phyloP scores from a whole-genome alignment of 2,888 invertebrate genomes.

The Tenthredo amoena region DNA sequence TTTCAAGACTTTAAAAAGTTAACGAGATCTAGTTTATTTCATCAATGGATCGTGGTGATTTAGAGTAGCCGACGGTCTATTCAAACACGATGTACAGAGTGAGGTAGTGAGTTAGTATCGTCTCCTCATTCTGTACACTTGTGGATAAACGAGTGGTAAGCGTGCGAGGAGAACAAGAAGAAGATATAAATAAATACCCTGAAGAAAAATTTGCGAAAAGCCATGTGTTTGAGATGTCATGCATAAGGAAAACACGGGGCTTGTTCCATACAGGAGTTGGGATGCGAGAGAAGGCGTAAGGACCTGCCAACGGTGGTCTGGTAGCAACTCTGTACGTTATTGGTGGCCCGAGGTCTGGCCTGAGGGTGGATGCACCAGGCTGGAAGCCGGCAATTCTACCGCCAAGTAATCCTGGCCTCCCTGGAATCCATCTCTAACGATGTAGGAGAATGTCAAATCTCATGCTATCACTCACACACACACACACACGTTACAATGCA shows the following conservation, averaged over 20 bases:
- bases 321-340: conserved; percentile 77
- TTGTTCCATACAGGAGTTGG: conserved; percentile 89
- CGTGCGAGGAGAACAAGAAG: conserved; percentile 55
- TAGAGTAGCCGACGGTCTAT: neutral
- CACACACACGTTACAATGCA: neutral
- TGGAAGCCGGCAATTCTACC: conserved; percentile 75
- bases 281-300: conserved; percentile 93
- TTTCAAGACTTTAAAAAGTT: neutral
- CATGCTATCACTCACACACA: neutral
- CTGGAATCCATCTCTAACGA: conserved; percentile 72
- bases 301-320: conserved; percentile 91
- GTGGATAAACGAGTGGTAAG: neutral
- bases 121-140: neutral
- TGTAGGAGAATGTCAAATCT: conserved; percentile 5
- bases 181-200: conserved; percentile 80
- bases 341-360: conserved; percentile 80
- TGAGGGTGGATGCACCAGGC: conserved; percentile 72
- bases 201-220: conserved; percentile 90
- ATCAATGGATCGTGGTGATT: neutral
- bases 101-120: neutral
- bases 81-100: neutral
- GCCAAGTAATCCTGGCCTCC: conserved; percentile 70
- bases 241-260: conserved; percentile 89
- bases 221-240: conserved; percentile 87
- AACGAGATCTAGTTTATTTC: neutral